Evolutionary conservation across 2,888 invertebrate genomes (phyloP), one percentile per base, ranked within the genome.

Genomic region (Ennomos fuscantarius): DNA sequence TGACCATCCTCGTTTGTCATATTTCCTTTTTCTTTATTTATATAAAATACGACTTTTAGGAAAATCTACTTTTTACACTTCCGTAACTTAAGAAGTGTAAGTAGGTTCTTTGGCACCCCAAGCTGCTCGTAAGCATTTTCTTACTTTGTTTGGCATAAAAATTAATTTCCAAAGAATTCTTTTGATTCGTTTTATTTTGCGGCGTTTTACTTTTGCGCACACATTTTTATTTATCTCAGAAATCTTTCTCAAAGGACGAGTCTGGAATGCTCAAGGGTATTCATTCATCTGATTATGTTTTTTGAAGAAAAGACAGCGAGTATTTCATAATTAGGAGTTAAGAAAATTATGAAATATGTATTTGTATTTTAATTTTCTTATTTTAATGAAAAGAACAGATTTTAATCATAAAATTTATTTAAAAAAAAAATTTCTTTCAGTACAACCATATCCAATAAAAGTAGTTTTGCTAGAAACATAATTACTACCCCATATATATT

Each of bases 281-380:
- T 87, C 77, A 81, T 86, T 86, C 74, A 83, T 85, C 81, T 82
- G 81, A 86, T 85, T 87, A 84, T 85, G 79, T 81, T 84, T 81
- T 74, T 76, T 78, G 62, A 68, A 76, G 72, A 82, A 76, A 79
- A 78, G 76, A 80, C 79, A 77, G 73, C 68, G 70, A 68, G 53
- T 62, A 69, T 74, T 81, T 86, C 81, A 80, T 86, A 82, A 82
- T 82, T 81, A 78, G 70, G 73, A 79, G 74, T 69, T 70, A 69
- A 63, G 69, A 68, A 70, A 78, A 63, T 67, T 66, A 62, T 46
- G 65, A 55, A 44, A 35, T 55, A 42, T 24, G 48, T 10, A 13
- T 51, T 40, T 39, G 5, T 39, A 35, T 41, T 33, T 12, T 8
- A 12, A 39, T 12, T 47, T 72, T 66, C 66, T 66, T 68, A 31